These are phyloP conservation scores for Nesometra sesokonis DNA, from an alignment of 35 echinoderm and acorn worm genomes.

Conservation along the genomic window DNA sequence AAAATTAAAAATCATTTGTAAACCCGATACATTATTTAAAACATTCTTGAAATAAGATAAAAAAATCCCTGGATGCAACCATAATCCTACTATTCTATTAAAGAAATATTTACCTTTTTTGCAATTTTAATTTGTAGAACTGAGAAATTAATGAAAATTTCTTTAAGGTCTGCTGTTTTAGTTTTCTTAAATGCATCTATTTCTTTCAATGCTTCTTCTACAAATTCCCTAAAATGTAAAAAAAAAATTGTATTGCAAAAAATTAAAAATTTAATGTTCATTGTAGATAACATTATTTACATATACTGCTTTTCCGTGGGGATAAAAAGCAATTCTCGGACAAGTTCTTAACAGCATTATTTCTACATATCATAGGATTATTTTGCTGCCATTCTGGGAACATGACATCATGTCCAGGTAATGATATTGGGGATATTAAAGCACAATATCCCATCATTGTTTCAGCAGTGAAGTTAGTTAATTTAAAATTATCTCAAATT, in stretches of 20 bases:
- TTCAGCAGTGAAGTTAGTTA: no score
- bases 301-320: background rate
- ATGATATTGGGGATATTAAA: no score
- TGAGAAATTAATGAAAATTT: slow-evolving; percentile 96
- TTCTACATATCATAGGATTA: background rate
- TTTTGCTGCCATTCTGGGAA: no score
- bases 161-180: slow-evolving; percentile 75
- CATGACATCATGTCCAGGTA: no score
- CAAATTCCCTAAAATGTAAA: slow-evolving; percentile 48
- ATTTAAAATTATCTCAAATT: no score
- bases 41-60: background rate
- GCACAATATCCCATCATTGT: no score
- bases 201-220: slow-evolving; percentile 72
- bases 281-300: background rate
- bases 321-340: background rate
- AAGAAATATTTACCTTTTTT: slow-evolving; percentile 59
- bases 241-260: background rate
- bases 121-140: slow-evolving; percentile 98
- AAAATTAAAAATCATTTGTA: background rate
- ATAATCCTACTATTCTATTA: background rate
- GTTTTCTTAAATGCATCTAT: slow-evolving; percentile 92
- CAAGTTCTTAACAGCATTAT: background rate
- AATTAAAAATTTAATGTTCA: no score
- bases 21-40: background rate
- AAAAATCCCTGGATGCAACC: background rate